Evolutionary conservation across 2,888 invertebrate species (phyloP), one percentile per base, ranked within the genome.

Genomic region (Himalopsyche kuldschensis): DNA sequence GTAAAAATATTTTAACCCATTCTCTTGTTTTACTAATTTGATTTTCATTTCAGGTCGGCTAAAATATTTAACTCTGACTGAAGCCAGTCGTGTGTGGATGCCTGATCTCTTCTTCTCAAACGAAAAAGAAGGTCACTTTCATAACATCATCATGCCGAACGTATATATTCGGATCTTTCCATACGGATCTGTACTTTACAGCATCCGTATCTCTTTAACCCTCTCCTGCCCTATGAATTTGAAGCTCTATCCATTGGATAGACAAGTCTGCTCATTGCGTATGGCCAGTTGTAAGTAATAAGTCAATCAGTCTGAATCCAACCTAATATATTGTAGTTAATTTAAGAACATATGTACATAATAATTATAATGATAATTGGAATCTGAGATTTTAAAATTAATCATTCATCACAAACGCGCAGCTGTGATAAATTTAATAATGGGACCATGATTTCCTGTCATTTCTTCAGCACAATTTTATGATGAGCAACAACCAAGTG

Each of bases 41-140:
- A 10, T 41, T 77, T 47, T 30, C 17, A 31, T 78, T 88, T 88
- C 90, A 96, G 97, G 97, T 88, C 95, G 95, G 88, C 94, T 97
- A 85, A 97, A 97, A 90, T 98, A 98, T 92, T 93, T 98, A 87
- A 97, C 98, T 83, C 92, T 98, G 89, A 97, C 98, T 82, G 98
- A 98, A 91, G 97, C 98, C 82, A 97, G 96, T 91, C 94, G 97
- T 87, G 97, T 99, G 84, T 99, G 99, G 99, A 98, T 98, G 96
- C 99, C 99, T 47, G 99, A 99, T 92, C 93, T 98, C 87, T 99
- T 98, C 94, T 98, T 98, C 92, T 96, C 98, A 83, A 99, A 99
- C 89, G 99, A 99, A 92, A 99, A 99, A 90, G 97, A 97, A 89
- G 99, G 98, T 81, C 98, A 98, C 90, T 97, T 98, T 90, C 98